Conservation (phyloP, 2,888 invertebrate genomes). For the Cantharis nigra region DNA sequence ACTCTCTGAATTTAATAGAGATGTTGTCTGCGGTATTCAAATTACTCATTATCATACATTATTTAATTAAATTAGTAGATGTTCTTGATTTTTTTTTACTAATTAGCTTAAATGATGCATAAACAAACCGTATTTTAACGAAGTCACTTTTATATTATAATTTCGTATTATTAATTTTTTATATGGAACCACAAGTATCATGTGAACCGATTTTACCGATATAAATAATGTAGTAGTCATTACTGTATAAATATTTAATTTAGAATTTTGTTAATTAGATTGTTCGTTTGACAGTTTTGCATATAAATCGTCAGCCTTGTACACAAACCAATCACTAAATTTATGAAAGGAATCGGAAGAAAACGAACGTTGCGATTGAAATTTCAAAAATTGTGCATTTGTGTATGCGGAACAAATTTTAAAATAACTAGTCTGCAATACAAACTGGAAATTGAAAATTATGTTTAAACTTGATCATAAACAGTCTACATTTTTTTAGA, state of each 20-base stretch:
- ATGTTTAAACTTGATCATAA: constrained; percentile 27
- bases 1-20: constrained; percentile 14
- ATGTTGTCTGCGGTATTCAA: constrained; percentile 9
- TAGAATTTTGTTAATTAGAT: constrained; percentile 16
- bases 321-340: constrained; percentile 6
- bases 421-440: constrained; percentile 16
- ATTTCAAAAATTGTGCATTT: neutral
- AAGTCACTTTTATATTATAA: neutral
- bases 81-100: constrained; percentile 6
- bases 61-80: neutral
- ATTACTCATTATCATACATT: constrained; percentile 13
- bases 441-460: constrained; percentile 23
- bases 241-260: constrained; percentile 9
- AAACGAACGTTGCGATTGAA: neutral
- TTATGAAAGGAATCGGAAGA: neutral
- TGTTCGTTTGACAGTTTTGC: constrained; percentile 15
- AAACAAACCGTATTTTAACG: constrained; percentile 1
- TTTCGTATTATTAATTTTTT: constrained; percentile 1
- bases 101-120: constrained; percentile 12
- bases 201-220: constrained; percentile 13
- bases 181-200: neutral
- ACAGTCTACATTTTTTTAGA: constrained; percentile 27
- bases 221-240: constrained; percentile 8
- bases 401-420: neutral
- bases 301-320: constrained; percentile 16